Conservation (phyloP, 2,888 invertebrate genomes). For the Platycnemis pennipes region DNA sequence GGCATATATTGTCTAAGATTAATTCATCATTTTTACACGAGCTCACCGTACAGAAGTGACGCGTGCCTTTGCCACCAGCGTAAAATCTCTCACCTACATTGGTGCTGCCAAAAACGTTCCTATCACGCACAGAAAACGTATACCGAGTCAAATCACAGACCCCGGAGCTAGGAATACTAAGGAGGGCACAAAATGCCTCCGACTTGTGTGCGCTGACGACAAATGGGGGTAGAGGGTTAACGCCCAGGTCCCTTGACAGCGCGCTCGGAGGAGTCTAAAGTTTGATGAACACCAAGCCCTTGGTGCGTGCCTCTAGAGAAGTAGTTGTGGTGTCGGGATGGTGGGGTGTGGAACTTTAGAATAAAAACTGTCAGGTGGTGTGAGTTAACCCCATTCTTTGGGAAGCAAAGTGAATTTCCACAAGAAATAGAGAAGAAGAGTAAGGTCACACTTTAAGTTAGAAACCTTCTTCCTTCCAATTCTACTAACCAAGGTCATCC, state of each 20-base stretch:
- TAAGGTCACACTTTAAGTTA: neutral
- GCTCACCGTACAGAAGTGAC: neutral
- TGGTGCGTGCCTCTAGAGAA: neutral
- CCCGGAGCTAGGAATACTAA: neutral
- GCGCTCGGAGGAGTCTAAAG: neutral
- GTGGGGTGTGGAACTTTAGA: neutral
- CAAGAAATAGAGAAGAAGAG: neutral
- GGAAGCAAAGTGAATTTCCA: conserved; percentile 16
- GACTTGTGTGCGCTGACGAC: neutral
- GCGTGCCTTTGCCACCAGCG: neutral
- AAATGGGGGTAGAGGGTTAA: neutral
- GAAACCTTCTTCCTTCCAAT: neutral
- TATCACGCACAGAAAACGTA: neutral
- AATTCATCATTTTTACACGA: neutral
- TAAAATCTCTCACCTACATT: neutral
- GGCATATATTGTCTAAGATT: too few relatives aligned
- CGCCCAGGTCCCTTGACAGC: neutral
- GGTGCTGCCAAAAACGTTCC: neutral
- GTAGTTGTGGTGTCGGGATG: neutral
- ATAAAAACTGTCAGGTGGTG: neutral
- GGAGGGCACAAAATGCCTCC: neutral
- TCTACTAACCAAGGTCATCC: neutral
- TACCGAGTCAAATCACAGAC: neutral
- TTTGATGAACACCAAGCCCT: neutral
- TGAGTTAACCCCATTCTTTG: neutral